Base-by-base conservation (phyloP, 2,888 invertebrate genomes). In the Odontocolon sp. region DNA sequence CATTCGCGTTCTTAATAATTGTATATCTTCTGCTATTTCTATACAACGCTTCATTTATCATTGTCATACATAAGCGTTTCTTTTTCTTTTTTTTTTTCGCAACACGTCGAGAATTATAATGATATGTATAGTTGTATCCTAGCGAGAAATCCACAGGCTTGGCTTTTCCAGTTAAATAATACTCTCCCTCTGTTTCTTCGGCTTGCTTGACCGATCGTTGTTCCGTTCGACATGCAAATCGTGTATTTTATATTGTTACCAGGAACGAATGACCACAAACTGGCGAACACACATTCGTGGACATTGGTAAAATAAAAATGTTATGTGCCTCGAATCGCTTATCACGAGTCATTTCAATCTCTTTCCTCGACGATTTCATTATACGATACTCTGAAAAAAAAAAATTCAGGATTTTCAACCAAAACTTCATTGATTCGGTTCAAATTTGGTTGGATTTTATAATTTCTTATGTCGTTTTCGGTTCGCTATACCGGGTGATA, bases 201-300 rank as follows among this genome's bases (percentile, higher is more conserved):
- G 8, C 8, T 42, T 16, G 16, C 11, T 36, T 38, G 18, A 42
- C 31, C 26, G 23, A 23, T 40, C 23, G 38, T 1, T 4, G 45
- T 36, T 28, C 45, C 47, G 28, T 63, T 40, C 50, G 47, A 50
- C 26, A 69, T 59, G 68, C 68, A 59, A 59, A 68, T 68, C 56
- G 31, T 14, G 67, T 28, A n/a, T n/a, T 21, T 23, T 40, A 33
- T 9, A 36, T 26, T 36, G 23, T 14, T 33, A 31, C 45, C 31
- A 21, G 42, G 67, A 56, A 54, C 67, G 67, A 66, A 31, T 31
- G 28, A 42, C 26, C 28, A 11, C 31, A 33, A 66, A 9, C 8
- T 21, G 18, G n/a, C 18, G 14, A 38, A 50, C 23, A 26, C 28
- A 18, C 26, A 21, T 11, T 31, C 21, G 31, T 16, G 9, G n/a